Percentiles rank a stretch among this genome's conserved stretches.
Evolutionary conservation across 2,888 invertebrate genomes (phyloP).

Genomic region (Ennomos fuscantarius): DNA sequence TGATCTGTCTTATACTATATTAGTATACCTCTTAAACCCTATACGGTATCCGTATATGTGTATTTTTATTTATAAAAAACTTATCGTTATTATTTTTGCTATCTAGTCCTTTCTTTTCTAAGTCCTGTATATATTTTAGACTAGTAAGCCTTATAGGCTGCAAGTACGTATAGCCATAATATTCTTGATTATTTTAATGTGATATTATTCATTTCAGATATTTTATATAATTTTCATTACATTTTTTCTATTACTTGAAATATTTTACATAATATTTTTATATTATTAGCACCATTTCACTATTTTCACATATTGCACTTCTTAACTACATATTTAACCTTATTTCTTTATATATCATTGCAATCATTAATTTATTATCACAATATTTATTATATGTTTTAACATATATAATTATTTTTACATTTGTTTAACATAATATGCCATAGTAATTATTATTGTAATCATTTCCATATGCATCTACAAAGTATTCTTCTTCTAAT

Average conservation of each 20-base stretch:
- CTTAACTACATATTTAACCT: too few relatives aligned
- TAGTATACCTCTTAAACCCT: slow-evolving; percentile 71
- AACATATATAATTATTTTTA: slow-evolving; percentile 14
- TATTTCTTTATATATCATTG: too few relatives aligned
- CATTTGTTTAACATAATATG: neutral
- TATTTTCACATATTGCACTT: too few relatives aligned
- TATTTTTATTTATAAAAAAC: slow-evolving; percentile 68
- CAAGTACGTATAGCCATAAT: slow-evolving; percentile 36
- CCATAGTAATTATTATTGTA: too few relatives aligned
- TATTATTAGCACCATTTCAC: too few relatives aligned
- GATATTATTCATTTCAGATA: slow-evolving; percentile 38
- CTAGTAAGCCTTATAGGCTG: slow-evolving; percentile 41
- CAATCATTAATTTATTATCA: too few relatives aligned
- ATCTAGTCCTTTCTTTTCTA: slow-evolving; percentile 71
- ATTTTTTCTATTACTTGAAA: slow-evolving; percentile 5
- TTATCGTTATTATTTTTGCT: slow-evolving; percentile 49
- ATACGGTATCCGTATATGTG: slow-evolving; percentile 83
- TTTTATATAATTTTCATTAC: slow-evolving; percentile 31
- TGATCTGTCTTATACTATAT: slow-evolving; percentile 74
- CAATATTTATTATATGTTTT: too few relatives aligned
- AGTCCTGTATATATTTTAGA: slow-evolving; percentile 55
- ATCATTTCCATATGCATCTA: too few relatives aligned
- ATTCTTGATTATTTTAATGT: slow-evolving; percentile 39
- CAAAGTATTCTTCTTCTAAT: too few relatives aligned
- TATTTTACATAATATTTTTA: slow-evolving; percentile 6